Conservation (phyloP, 2,113 vertebrate genomes). For the Hymenochirus boettgeri region DNA sequence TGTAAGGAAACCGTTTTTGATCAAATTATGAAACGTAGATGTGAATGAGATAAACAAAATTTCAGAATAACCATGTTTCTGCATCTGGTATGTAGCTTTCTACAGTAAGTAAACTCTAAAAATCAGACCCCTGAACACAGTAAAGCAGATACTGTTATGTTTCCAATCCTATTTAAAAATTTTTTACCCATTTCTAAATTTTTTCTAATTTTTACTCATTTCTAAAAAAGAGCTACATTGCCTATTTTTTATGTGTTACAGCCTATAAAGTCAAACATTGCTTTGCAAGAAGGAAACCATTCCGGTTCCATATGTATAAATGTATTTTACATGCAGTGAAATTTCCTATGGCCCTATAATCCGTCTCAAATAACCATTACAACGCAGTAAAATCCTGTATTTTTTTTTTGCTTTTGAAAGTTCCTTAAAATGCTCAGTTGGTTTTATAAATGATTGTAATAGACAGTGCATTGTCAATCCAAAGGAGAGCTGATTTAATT, state of each 20-base stretch:
- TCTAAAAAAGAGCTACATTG: no score
- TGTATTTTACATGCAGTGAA: background rate
- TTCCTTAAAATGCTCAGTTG: slow-evolving; percentile 66
- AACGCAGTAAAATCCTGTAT: slow-evolving; percentile 18
- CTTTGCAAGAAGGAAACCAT: background rate
- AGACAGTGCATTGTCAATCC: slow-evolving; percentile 81
- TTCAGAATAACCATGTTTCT: no score
- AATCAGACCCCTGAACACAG: background rate
- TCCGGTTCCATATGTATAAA: no score
- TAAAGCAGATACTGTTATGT: background rate
- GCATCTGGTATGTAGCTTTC: no score
- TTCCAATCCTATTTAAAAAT: background rate
- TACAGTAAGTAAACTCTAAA: no score
- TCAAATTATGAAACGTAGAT: no score
- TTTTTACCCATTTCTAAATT: background rate
- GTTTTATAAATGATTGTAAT: slow-evolving; percentile 87
- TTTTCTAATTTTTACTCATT: background rate
- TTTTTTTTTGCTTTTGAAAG: slow-evolving; percentile 3
- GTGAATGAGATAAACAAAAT: no score
- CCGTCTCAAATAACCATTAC: background rate
- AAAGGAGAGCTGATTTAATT: slow-evolving; percentile 81
- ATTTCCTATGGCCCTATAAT: slow-evolving; percentile 1
- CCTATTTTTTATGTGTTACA: background rate
- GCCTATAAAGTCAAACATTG: background rate
- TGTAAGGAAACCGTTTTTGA: no score